A percentile compares a stretch with the other conserved stretches of the same genome.
These are phyloP conservation scores for Patiria pectinifera DNA, from an alignment of 53 echinoderm and acorn worm genomes.

Conservation along the genomic window DNA sequence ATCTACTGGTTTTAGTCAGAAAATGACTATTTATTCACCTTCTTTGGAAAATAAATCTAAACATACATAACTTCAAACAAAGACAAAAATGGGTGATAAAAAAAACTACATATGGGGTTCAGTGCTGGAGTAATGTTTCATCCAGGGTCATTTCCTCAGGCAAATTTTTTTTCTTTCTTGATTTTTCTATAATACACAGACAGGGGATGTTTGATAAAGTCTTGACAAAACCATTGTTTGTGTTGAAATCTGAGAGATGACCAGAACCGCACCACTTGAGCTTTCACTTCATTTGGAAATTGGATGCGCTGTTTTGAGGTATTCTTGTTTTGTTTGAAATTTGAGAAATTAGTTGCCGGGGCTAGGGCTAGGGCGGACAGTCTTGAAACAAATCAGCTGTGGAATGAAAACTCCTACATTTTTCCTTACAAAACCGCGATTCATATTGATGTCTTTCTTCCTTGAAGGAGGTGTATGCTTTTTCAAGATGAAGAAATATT, in stretches of 20 bases:
- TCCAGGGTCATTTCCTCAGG: neutral
- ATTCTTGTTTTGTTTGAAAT: slow-evolving; percentile 55
- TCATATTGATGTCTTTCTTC: neutral
- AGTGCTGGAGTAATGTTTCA: neutral
- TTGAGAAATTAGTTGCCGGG: slow-evolving; percentile 53
- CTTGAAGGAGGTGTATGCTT: neutral
- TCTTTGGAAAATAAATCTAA: neutral
- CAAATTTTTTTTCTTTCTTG: neutral
- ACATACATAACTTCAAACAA: no score
- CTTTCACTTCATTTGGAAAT: slow-evolving; percentile 48
- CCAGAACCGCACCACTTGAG: neutral
- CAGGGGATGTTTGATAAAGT: neutral
- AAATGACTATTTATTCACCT: neutral
- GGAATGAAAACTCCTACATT: neutral
- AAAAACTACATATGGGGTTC: neutral
- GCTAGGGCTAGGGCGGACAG: slow-evolving; percentile 13
- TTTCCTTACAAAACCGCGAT: neutral
- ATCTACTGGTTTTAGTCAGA: neutral
- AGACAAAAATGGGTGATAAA: no score
- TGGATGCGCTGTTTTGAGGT: slow-evolving; percentile 23
- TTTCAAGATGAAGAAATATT: neutral
- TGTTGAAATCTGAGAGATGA: slow-evolving; percentile 40
- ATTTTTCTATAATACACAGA: neutral
- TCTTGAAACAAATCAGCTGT: slow-evolving; percentile 55
- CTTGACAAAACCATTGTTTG: slow-evolving; percentile 8